Evolutionary conservation across 1,140 invertebrate species (phyloP), one percentile per base, ranked within the genome.

Genomic region (Bradysia coprophila): DNA sequence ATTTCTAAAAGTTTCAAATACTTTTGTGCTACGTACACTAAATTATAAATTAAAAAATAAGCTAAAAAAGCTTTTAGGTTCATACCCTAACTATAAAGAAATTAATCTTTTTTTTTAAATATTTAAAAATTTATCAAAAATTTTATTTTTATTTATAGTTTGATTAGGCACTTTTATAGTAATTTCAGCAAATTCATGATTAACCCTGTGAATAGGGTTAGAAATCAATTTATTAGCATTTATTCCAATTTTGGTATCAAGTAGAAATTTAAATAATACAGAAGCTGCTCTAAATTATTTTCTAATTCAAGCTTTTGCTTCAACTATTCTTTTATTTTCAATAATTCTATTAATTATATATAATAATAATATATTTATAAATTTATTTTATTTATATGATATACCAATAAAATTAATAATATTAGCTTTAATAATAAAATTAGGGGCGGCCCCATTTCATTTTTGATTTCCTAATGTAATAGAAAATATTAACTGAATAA

Each of bases 191-290:
- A 61, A 64, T 49, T 68, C 63, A 36, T 67, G 63, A 55, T 48
- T 68, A 47, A 51, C 56, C 45, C 60, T 61, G 56, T 67, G 61
- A 64, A 64, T 68, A 59, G 63, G 63, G n/a, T 54, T 68, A 60
- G 64, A 69, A 65, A 68, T 67, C 61, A 68, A 68, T 59, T 50
- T 69, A 45, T 48, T 69, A 43, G 59, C 54, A 44, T 62, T 67
- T 61, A 68, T 66, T 32, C 63, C 63, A 36, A 43, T 68, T 47
- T 56, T 67, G 51, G 60, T 52, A 45, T 56, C 47, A 13, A 45
- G 42, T 37, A 66, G 63, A 47, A 67, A 65, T 53, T 50, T 59
- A 44, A 51, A 56, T 48, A 48, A 54, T 13, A 47, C 57, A 11
- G 62, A 67, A 64, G 48, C 59, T 33, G 52, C 59, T 28, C 49